phyloP scores from a whole-genome alignment of 2,113 vertebrate species.

The Garra rufa region DNA sequence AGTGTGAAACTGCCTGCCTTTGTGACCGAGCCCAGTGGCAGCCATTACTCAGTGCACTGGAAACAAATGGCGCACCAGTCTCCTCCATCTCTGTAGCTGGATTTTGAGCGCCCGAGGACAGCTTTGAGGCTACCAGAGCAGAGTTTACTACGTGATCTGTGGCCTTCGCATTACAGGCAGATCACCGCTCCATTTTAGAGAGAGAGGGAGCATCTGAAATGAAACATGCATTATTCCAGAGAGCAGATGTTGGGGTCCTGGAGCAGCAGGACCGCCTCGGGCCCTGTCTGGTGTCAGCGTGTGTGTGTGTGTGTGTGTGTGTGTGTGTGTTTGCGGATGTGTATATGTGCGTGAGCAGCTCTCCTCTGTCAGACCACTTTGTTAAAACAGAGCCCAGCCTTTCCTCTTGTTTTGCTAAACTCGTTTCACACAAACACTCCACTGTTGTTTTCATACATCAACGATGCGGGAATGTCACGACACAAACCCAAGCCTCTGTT shows the following conservation, averaged over 20 bases:
- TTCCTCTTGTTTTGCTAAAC: constrained; percentile 64
- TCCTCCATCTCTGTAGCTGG: constrained; percentile 2
- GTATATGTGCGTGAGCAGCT: constrained; percentile 35
- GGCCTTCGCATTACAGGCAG: constrained; percentile 41
- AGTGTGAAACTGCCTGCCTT: background rate
- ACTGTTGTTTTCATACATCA: constrained; percentile 60
- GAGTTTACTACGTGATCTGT: constrained; percentile 28
- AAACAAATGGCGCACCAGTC: constrained; percentile 52
- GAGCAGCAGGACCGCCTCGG: constrained; percentile 65
- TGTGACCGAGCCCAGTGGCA: constrained; percentile 27
- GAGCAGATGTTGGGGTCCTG: constrained; percentile 72
- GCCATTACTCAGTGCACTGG: constrained; percentile 47
- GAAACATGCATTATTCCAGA: constrained; percentile 59
- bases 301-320: constrained; percentile 50
- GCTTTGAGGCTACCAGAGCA: background rate
- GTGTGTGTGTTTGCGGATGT: constrained; percentile 53
- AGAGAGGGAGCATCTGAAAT: constrained; percentile 56
- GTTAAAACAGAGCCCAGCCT: constrained; percentile 57
- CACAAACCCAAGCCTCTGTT: constrained; percentile 40
- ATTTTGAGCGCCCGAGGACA: background rate
- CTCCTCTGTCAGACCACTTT: constrained; percentile 52
- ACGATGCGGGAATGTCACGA: constrained; percentile 54
- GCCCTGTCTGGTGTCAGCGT: constrained; percentile 66
- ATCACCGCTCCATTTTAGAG: constrained; percentile 45
- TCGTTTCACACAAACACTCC: constrained; percentile 54